These are phyloP conservation scores for Mesitornis unicolor DNA, from an alignment of 2,113 vertebrate species.

Conservation along the genomic window DNA sequence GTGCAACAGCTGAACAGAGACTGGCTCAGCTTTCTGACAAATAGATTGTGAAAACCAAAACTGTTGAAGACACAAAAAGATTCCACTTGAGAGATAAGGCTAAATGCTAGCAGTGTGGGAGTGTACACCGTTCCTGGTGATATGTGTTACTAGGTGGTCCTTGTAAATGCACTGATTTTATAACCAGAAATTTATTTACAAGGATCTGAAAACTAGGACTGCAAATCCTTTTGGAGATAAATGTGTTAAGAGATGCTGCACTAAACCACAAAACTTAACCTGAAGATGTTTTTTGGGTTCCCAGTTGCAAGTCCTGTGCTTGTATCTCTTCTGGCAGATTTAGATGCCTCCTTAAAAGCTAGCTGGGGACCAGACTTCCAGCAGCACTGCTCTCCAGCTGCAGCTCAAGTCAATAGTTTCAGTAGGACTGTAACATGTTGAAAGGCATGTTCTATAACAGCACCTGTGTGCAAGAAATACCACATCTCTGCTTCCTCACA, in stretches of 20 bases:
- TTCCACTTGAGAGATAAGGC: not conserved
- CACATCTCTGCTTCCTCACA: not conserved
- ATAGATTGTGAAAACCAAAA: not conserved
- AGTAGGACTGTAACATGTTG: not conserved
- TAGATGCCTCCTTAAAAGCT: not conserved
- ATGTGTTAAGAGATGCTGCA: not conserved
- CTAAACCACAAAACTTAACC: not conserved
- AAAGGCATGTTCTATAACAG: not conserved
- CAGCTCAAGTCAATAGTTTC: not conserved
- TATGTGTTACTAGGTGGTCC: not conserved
- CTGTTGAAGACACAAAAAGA: not conserved
- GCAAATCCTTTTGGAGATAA: not conserved
- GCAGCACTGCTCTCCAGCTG: not conserved
- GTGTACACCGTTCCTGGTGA: not conserved
- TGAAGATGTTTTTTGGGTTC: not conserved
- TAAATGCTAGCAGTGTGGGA: not conserved
- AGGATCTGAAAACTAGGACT: not conserved
- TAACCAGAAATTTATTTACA: not conserved
- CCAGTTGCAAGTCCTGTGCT: not conserved
- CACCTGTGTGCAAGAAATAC: not conserved
- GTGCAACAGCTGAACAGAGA: not conserved
- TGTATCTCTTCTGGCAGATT: rapidly evolving
- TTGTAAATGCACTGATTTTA: not conserved
- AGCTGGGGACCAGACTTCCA: not conserved
- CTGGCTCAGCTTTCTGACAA: not conserved